Percentiles rank a stretch among this genome's conserved stretches.
Evolutionary conservation across 1,140 invertebrate genomes (phyloP).

Genomic region (Ceratoteleas bidentatus): DNA sequence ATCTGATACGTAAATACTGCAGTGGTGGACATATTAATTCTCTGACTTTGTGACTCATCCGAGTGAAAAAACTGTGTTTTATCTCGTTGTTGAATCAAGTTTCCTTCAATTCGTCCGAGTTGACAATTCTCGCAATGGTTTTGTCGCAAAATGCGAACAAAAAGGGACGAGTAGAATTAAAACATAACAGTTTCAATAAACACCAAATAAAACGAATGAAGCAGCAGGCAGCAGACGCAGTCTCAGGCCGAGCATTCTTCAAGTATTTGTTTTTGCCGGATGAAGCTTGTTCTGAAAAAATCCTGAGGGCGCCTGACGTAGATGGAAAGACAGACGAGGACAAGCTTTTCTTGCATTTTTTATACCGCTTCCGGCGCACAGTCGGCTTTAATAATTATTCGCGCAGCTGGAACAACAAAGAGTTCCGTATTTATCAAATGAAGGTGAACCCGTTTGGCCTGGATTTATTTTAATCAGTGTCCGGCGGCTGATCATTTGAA

Average conservation of each 20-base stretch:
- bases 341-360: conserved; percentile 52
- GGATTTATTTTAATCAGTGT: conserved; percentile 51
- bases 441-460: conserved; percentile 14
- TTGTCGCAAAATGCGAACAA: conserved; percentile 5
- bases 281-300: conserved; percentile 38
- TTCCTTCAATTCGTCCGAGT: background rate
- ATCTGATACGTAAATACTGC: too few species aligned
- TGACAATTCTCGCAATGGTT: background rate
- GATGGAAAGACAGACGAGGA: conserved; percentile 23
- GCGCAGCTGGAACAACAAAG: conserved; percentile 30
- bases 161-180: background rate
- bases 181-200: conserved; percentile 25
- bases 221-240: background rate
- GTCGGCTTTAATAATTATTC: conserved; percentile 45
- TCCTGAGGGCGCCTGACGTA: conserved; percentile 17
- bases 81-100: too few species aligned
- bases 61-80: too few species aligned
- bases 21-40: too few species aligned
- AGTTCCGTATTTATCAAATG: conserved; percentile 40
- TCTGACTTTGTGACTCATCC: too few species aligned
- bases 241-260: conserved; percentile 16
- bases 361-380: conserved; percentile 25
- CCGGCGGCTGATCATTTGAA: conserved; percentile 21
- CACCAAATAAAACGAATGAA: conserved; percentile 33
- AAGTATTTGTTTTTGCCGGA: conserved; percentile 39